A percentile compares a stretch with the other conserved stretches of the same genome.
phyloP scores from a whole-genome alignment of 2,888 invertebrate genomes.

The Pollenia angustigena region DNA sequence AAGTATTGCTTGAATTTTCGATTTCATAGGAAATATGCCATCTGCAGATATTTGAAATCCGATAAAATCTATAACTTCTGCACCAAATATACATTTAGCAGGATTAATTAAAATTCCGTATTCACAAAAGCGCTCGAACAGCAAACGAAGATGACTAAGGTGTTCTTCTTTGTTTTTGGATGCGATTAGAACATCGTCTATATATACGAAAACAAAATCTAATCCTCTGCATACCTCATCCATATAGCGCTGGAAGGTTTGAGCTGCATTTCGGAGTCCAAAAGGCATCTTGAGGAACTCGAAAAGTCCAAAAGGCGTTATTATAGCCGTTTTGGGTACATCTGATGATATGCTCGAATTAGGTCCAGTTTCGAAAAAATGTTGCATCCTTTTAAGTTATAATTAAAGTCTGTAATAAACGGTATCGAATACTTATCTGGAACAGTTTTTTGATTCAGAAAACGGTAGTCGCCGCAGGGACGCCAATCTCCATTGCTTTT shows the following conservation, averaged over 20 bases:
- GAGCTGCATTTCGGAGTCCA: too few species aligned
- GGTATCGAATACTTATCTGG: too few species aligned
- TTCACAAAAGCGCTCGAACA: neutral
- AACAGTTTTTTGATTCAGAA: too few species aligned
- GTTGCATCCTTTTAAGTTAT: neutral
- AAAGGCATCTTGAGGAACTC: too few species aligned
- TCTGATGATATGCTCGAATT: neutral
- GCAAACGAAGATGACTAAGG: neutral
- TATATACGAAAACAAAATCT: too few species aligned
- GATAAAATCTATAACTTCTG: conserved; percentile 1
- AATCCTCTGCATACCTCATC: too few species aligned
- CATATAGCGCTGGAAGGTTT: too few species aligned
- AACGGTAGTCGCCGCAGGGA: too few species aligned
- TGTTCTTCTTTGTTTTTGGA: neutral
- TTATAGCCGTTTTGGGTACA: neutral
- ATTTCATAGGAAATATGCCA: neutral
- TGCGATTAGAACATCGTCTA: neutral
- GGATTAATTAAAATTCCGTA: conserved; percentile 15
- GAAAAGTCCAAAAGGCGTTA: too few species aligned
- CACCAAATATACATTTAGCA: too few species aligned
- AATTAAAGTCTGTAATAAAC: too few species aligned
- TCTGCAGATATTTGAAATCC: conserved; percentile 2
- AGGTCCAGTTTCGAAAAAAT: neutral
- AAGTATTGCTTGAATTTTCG: conserved; percentile 12
- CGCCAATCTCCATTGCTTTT: too few species aligned